Percentiles rank a stretch among this genome's conserved stretches.
These are phyloP conservation scores for Apteryx owenii DNA, from an alignment of 2,113 vertebrate species.

Conservation along the genomic window DNA sequence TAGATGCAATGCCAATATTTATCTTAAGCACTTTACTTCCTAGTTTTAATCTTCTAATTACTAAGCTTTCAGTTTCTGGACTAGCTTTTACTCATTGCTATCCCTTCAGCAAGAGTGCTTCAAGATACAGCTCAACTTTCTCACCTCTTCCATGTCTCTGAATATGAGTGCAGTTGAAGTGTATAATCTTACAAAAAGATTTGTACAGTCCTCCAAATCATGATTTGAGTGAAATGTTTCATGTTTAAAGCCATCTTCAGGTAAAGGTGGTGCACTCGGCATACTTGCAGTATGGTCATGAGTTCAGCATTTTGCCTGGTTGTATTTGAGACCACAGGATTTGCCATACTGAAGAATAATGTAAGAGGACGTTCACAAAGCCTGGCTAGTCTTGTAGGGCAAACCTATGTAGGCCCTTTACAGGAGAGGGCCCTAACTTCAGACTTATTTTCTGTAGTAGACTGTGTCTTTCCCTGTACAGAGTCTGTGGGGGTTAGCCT, in stretches of 20 bases:
- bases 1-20: background rate
- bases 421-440: background rate
- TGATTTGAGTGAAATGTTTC: fast-evolving
- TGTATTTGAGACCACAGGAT: fast-evolving
- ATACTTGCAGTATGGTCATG: background rate
- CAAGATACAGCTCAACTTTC: background rate
- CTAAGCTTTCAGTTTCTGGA: background rate
- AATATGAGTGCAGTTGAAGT: background rate
- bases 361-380: background rate
- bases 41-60: background rate
- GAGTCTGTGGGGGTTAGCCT: background rate
- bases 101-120: background rate
- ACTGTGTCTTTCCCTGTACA: background rate
- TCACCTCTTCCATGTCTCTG: background rate
- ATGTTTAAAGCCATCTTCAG: background rate
- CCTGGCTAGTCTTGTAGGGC: background rate
- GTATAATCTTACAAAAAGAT: background rate
- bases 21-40: background rate
- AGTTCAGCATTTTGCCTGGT: fast-evolving
- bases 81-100: background rate
- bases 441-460: background rate
- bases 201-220: background rate
- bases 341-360: background rate
- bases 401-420: background rate
- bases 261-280: background rate